Evolutionary conservation across 2,888 invertebrate genomes (phyloP).

Genomic region (Empis stercorea): DNA sequence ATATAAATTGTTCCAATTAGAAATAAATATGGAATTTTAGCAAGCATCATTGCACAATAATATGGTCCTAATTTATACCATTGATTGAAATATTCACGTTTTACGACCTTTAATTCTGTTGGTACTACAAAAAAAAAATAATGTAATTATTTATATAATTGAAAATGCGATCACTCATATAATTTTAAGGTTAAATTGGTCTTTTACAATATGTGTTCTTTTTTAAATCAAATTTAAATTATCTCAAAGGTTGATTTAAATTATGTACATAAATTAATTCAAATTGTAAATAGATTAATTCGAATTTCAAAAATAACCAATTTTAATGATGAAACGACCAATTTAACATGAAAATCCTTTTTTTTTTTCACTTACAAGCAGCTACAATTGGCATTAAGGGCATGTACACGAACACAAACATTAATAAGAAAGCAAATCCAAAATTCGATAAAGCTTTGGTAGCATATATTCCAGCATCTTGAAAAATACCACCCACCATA

Average conservation of each 20-base stretch:
- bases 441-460: constrained; percentile 74
- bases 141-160: no score
- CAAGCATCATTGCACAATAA: constrained; percentile 57
- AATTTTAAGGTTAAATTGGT: no score
- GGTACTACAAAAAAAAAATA: constrained; percentile 53
- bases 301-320: no score
- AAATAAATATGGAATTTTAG: constrained; percentile 59
- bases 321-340: no score
- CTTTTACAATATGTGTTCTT: no score
- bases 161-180: no score
- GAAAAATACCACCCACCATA: constrained; percentile 56
- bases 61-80: constrained; percentile 75
- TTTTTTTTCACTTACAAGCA: constrained; percentile 51
- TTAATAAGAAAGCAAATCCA: constrained; percentile 67
- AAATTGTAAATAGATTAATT: no score
- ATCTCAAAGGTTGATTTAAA: no score
- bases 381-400: constrained; percentile 71
- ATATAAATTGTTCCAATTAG: constrained; percentile 54
- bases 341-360: no score
- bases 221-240: no score
- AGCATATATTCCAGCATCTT: constrained; percentile 63
- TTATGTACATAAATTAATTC: no score
- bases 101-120: constrained; percentile 55
- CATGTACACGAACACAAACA: constrained; percentile 66
- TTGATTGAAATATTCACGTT: constrained; percentile 71